Evolutionary conservation across 2,113 vertebrate species (phyloP).

Genomic region (Lycocorax pyrrhopterus): DNA sequence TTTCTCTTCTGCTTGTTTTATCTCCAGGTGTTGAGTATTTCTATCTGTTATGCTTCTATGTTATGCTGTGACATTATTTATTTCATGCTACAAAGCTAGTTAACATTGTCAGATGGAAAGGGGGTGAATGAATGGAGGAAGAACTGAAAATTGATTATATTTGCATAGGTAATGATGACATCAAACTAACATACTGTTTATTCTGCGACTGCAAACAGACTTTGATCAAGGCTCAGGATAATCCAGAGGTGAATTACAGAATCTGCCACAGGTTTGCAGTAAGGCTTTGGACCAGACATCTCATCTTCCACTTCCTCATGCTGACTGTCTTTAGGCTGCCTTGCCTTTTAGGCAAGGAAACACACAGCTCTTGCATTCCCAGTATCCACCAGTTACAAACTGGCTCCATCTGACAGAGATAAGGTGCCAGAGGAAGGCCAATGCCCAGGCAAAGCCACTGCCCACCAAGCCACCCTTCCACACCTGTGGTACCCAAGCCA

Average conservation of each 20-base stretch:
- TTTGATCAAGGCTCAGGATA: background rate
- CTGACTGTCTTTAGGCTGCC: background rate
- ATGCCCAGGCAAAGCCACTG: background rate
- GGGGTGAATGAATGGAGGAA: background rate
- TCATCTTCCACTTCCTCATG: background rate
- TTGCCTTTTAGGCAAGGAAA: accelerated
- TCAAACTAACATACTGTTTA: background rate
- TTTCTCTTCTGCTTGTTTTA: background rate
- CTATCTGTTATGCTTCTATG: background rate
- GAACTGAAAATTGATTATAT: background rate
- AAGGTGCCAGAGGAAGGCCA: background rate
- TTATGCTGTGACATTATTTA: background rate
- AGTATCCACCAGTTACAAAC: background rate
- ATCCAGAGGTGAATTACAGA: background rate
- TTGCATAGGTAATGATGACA: background rate
- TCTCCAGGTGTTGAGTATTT: background rate
- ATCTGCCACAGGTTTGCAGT: background rate
- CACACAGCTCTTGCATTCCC: background rate
- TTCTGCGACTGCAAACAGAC: background rate
- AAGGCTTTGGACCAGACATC: background rate
- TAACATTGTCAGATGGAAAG: background rate
- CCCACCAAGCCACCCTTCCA: background rate
- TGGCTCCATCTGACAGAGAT: background rate
- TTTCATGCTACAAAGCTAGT: background rate
- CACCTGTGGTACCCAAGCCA: background rate